These are phyloP conservation scores for Chorisops tibialis DNA, from an alignment of 2,888 invertebrate species.

Conservation along the genomic window DNA sequence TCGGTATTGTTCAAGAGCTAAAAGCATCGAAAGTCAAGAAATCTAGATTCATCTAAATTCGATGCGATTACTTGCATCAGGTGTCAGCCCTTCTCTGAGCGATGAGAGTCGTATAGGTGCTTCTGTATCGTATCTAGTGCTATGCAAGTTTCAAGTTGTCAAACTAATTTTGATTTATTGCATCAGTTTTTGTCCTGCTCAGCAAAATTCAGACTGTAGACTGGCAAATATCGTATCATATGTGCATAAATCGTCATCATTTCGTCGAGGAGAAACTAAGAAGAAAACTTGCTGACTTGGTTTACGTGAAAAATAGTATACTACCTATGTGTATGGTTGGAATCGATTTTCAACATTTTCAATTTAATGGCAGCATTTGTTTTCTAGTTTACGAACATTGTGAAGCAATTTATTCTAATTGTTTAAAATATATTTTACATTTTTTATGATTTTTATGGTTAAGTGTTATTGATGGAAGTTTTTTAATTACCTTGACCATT, in stretches of 20 bases:
- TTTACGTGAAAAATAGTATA: conserved; percentile 12
- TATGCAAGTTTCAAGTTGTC: no score
- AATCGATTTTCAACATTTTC: no score
- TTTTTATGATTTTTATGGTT: no score
- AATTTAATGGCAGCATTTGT: no score
- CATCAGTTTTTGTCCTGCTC: conserved; percentile 14
- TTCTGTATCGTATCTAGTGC: conserved; percentile 11
- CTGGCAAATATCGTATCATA: conserved; percentile 3
- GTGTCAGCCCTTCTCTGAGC: background rate
- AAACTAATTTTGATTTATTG: conserved; percentile 25
- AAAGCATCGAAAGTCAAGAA: conserved; percentile 11
- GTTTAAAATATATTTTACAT: no score
- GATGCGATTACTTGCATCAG: conserved; percentile 10
- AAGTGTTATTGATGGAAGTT: no score
- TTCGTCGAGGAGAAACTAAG: background rate
- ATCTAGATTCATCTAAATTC: conserved; percentile 1
- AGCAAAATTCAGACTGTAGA: background rate
- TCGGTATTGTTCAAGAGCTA: background rate
- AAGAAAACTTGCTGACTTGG: conserved; percentile 8
- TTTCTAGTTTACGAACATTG: no score
- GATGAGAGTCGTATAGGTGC: background rate
- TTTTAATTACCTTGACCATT: no score
- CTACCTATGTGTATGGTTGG: no score
- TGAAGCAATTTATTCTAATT: no score
- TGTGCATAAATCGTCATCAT: background rate